Percentiles rank a stretch among this genome's conserved stretches.
phyloP scores from a whole-genome alignment of 2,888 invertebrate genomes.

The Tipula confusa region DNA sequence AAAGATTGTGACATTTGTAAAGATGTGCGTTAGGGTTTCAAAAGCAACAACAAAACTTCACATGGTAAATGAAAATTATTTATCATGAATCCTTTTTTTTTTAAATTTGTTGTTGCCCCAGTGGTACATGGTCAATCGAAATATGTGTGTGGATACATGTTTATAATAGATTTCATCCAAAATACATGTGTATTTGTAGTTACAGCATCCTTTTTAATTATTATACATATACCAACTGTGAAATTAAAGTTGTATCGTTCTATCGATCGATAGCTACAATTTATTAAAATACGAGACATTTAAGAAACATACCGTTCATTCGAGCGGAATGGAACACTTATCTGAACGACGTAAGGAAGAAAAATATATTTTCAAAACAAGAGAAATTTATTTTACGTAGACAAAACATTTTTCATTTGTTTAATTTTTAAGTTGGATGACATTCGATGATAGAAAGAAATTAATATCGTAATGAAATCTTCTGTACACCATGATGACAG shows the following conservation, averaged over 20 bases:
- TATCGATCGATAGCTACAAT: too few relatives aligned
- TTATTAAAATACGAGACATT: too few relatives aligned
- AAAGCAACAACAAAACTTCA: neutral
- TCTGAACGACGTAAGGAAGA: neutral
- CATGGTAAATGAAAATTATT: neutral
- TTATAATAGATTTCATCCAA: neutral
- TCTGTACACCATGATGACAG: neutral
- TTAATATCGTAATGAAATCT: slow-evolving; percentile 8
- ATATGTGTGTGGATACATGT: neutral
- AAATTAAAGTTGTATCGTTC: neutral
- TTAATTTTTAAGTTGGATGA: neutral
- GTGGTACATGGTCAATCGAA: neutral
- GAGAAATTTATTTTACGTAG: neutral
- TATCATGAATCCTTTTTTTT: neutral
- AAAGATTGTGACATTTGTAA: neutral
- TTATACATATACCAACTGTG: neutral
- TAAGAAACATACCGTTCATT: too few relatives aligned
- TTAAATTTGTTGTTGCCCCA: neutral
- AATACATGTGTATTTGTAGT: neutral
- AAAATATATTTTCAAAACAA: neutral
- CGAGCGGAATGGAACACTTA: too few relatives aligned
- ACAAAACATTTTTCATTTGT: neutral
- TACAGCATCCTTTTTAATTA: neutral
- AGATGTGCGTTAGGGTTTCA: neutral
- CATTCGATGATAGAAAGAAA: neutral